phyloP scores from a whole-genome alignment of 2,797 vertebrate genomes.

The Neosilurus mollespiculum region DNA sequence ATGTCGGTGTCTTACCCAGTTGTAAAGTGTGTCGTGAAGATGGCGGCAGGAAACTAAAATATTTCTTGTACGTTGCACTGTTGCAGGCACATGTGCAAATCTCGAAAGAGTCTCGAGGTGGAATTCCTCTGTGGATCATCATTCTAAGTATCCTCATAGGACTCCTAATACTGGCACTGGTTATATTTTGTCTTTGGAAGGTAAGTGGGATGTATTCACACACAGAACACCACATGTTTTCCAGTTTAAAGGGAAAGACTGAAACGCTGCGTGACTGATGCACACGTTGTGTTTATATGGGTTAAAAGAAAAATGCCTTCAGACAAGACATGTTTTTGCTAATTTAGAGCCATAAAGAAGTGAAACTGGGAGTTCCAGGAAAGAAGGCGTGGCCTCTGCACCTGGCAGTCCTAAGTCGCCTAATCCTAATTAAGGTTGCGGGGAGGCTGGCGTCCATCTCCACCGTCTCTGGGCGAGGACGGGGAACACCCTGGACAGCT shows the following conservation, averaged over 20 bases:
- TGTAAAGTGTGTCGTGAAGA: not conserved
- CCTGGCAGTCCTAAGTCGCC: not conserved
- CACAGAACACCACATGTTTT: not conserved
- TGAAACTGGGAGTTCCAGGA: not conserved
- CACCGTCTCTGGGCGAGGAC: no score
- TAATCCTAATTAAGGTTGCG: no score
- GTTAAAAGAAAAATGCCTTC: not conserved
- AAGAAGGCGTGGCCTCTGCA: not conserved
- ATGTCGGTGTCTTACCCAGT: not conserved
- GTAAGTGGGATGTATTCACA: slow-evolving; percentile 63
- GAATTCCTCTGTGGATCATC: slow-evolving; percentile 91
- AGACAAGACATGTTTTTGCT: not conserved
- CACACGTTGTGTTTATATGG: not conserved
- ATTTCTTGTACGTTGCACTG: not conserved
- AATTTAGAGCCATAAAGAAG: not conserved
- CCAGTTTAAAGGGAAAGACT: not conserved
- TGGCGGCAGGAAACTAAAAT: not conserved
- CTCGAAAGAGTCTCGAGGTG: slow-evolving; percentile 82
- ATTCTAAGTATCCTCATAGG: slow-evolving; percentile 89
- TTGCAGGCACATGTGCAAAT: slow-evolving; percentile 86
- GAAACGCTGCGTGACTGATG: not conserved
- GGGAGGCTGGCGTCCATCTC: no score
- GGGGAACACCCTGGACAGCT: no score
- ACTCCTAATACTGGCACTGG: slow-evolving; percentile 87
- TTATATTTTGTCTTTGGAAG: slow-evolving; percentile 94